These are phyloP conservation scores for Acronicta aceris DNA, from an alignment of 2,888 invertebrate species.

Conservation along the genomic window DNA sequence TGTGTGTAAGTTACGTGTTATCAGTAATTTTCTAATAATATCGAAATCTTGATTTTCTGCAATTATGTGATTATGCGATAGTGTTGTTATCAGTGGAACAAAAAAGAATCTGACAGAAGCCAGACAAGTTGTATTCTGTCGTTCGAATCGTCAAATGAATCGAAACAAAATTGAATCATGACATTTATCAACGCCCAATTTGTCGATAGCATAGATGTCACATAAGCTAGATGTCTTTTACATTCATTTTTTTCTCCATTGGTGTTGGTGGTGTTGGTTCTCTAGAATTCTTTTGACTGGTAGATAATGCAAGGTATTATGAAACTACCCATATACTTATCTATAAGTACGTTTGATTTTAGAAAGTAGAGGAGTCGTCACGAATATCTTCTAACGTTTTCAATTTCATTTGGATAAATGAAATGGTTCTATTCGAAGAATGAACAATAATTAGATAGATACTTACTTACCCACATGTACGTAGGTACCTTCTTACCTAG, in stretches of 20 bases:
- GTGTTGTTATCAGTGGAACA: not conserved
- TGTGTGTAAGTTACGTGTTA: not conserved
- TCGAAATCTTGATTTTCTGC: not conserved
- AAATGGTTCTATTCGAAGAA: too few relatives aligned
- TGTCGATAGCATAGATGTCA: too few relatives aligned
- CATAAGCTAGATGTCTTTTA: too few relatives aligned
- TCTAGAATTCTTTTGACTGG: too few relatives aligned
- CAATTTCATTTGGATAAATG: not conserved
- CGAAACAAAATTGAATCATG: too few relatives aligned
- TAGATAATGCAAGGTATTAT: too few relatives aligned
- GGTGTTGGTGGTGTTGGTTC: too few relatives aligned
- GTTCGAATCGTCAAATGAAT: too few relatives aligned
- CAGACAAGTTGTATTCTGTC: not conserved
- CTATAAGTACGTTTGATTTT: conserved; percentile 20
- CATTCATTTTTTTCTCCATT: too few relatives aligned
- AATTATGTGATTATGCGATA: not conserved
- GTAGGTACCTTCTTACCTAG: not conserved
- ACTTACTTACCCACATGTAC: not conserved
- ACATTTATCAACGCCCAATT: too few relatives aligned
- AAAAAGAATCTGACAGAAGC: not conserved
- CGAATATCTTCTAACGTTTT: not conserved
- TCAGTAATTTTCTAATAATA: conserved; percentile 1
- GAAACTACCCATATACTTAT: too few relatives aligned
- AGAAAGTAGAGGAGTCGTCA: conserved; percentile 15
- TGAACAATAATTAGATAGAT: not conserved